Conservation (phyloP, 2,113 vertebrate species). For the Lophura nycthemera region DNA sequence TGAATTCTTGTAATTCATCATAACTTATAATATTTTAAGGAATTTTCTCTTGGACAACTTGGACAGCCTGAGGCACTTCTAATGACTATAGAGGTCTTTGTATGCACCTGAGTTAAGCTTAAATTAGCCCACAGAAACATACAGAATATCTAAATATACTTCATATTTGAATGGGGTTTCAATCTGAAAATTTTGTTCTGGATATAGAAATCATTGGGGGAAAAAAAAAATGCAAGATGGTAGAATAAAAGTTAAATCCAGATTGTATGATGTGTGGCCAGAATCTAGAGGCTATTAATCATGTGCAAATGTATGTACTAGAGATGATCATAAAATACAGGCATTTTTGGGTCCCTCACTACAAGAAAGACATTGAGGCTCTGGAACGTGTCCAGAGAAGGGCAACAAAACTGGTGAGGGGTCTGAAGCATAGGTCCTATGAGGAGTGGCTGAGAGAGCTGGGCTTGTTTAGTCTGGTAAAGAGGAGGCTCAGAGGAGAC, state of each 20-base stretch:
- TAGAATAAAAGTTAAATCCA: not conserved
- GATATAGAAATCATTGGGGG: not conserved
- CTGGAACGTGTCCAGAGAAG: no score
- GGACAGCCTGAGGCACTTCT: not conserved
- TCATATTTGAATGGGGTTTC: not conserved
- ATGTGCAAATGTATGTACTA: not conserved
- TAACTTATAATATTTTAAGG: not conserved
- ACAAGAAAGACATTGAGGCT: no score
- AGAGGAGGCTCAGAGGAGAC: no score
- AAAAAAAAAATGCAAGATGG: not conserved
- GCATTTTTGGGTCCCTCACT: not conserved
- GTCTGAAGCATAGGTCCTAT: no score
- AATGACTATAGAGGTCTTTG: not conserved
- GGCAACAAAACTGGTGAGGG: no score
- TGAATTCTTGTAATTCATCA: not conserved
- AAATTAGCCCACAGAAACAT: not conserved
- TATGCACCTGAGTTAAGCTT: not conserved
- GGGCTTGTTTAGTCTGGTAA: no score
- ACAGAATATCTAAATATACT: not conserved
- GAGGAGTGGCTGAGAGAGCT: no score
- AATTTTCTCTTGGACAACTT: not conserved
- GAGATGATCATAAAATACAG: not conserved
- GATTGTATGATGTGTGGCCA: not conserved
- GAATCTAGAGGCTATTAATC: not conserved
- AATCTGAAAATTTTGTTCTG: not conserved